Conservation (phyloP, 2,797 vertebrate genomes). For the Trachops cirrhosus region DNA sequence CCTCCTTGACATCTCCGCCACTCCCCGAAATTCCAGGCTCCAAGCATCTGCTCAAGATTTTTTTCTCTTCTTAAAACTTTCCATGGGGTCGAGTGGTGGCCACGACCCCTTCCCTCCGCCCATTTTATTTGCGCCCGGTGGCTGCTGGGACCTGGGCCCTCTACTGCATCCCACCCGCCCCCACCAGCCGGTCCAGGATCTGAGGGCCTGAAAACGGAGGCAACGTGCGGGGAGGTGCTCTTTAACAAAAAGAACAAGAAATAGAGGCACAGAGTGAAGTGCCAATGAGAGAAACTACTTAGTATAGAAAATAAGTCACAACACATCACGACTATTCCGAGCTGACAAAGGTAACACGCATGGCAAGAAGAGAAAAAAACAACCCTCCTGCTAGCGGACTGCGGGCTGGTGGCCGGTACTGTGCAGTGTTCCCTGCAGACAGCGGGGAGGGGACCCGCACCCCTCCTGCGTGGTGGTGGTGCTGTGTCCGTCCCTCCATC, state of each 20-base stretch:
- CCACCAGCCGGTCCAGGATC: neutral
- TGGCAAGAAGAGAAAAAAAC: neutral
- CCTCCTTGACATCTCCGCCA: neutral
- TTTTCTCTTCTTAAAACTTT: neutral
- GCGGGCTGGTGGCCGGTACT: accelerated
- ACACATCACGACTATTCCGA: neutral
- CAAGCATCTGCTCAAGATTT: accelerated
- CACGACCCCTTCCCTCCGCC: too few species aligned
- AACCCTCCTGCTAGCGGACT: neutral
- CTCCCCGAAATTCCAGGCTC: slow-evolving; percentile 48
- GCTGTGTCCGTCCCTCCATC: too few species aligned
- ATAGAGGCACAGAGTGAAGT: neutral
- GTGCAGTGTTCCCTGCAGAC: neutral
- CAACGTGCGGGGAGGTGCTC: accelerated
- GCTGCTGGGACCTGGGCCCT: neutral
- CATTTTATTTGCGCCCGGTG: accelerated
- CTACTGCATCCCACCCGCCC: accelerated
- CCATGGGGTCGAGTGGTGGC: accelerated
- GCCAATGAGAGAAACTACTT: neutral
- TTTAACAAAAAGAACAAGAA: neutral
- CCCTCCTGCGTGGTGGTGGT: neutral
- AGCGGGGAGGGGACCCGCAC: neutral
- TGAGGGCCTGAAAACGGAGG: neutral
- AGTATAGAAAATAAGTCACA: neutral
- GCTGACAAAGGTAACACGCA: accelerated